Base-by-base conservation (phyloP, 1,140 invertebrate genomes). In the Drosophila rufa region DNA sequence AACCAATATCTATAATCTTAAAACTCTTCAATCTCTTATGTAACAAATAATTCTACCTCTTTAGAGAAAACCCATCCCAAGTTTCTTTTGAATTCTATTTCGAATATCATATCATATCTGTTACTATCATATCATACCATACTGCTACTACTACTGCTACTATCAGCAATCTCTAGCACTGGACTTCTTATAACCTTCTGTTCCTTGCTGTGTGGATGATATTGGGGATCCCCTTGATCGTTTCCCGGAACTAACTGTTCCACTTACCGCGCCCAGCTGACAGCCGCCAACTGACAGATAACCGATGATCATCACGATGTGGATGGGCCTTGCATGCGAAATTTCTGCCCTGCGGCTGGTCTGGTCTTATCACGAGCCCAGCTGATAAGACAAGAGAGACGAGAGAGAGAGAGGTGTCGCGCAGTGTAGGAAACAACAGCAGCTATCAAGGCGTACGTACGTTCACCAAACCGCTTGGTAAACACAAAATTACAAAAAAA, bases 351-450 rank as follows among this genome's bases (percentile, higher is more conserved):
- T 69, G 50, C 40, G 17, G 51, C 51, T 55, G 51, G 40, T 36
- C 33, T 36, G 62, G 48, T 48, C 65, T 89, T 87, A 89, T 89
- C 84, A 75, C 56, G 60, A 58, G 64, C 68, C 46, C 75, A 64
- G 58, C 80, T 89, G 83, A 87, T 87, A 87, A 87, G 84, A 80
- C 71, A 71, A 57, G 55, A 48, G 58, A 46, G 43, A 46, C 47
- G 42, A 38, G 48, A 45, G 42, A 27, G 53, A 40, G 43, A 12
- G 64, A 36, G 30, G 42, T 71, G 78, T 75, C 83, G 84, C 62
- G 79, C 82, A 85, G 83, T 89, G 84, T 82, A 81, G 80, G 82
- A 75, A 74, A 69, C 74, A 73, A 68, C 60, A 78, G 61, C 70
- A 80, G 68, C 60, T 61, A 78, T 68, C 75, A 76, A 78, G 73